Evolutionary conservation across 2,113 vertebrate genomes (phyloP).

Genomic region (Prunella himalayana): DNA sequence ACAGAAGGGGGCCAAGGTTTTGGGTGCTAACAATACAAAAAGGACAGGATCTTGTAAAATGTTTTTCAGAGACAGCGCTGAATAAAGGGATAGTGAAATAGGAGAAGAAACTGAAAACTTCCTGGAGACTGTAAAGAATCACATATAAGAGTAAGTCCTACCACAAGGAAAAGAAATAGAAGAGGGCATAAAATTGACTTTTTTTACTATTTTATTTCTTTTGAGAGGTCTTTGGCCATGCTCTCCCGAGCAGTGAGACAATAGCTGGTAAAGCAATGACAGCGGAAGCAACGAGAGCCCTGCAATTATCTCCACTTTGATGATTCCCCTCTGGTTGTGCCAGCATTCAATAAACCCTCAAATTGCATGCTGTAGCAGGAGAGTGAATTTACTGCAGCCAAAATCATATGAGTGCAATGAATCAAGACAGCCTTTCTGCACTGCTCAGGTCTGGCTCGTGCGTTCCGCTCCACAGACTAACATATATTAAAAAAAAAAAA

Average conservation of each 20-base stretch:
- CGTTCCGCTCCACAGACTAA: background rate
- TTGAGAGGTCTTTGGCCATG: background rate
- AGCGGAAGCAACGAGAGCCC: conserved; percentile 1
- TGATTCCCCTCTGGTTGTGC: conserved; percentile 26
- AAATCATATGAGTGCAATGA: conserved; percentile 50
- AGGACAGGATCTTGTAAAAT: background rate
- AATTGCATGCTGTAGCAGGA: conserved; percentile 49
- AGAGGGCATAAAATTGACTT: background rate
- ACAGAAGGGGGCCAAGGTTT: background rate
- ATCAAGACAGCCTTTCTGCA: background rate
- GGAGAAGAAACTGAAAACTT: background rate
- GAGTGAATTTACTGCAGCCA: conserved; percentile 58
- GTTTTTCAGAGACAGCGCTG: background rate
- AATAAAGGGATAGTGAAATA: conserved; percentile 15
- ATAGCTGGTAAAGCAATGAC: conserved; percentile 39
- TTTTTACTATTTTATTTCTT: background rate
- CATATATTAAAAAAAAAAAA: background rate
- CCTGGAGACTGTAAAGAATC: background rate
- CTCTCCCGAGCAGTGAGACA: background rate
- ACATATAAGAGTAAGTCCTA: background rate
- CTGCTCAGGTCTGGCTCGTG: conserved; percentile 1
- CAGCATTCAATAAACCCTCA: conserved; percentile 44
- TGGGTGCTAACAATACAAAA: background rate
- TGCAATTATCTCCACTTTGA: conserved; percentile 51
- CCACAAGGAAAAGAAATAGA: conserved; percentile 34